These are phyloP conservation scores for Poliocrania exsul DNA, from an alignment of 2,797 vertebrate species.

Conservation along the genomic window DNA sequence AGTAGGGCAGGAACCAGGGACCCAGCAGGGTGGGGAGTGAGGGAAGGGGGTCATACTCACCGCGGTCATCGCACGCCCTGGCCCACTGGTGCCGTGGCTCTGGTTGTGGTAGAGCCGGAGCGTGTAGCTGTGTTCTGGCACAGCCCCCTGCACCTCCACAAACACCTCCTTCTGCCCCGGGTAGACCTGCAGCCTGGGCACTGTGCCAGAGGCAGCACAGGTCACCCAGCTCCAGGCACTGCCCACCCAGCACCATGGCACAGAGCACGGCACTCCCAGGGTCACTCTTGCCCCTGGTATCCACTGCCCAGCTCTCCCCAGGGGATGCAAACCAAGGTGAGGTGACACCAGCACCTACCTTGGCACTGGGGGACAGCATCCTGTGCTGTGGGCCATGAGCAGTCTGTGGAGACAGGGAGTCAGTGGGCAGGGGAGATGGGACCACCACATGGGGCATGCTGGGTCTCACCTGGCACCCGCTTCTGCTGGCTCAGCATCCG, in stretches of 20 bases:
- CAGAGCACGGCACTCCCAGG: rapidly evolving
- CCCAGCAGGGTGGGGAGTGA: rapidly evolving
- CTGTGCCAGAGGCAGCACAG: not conserved
- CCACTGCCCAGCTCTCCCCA: not conserved
- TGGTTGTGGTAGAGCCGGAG: constrained; percentile 70
- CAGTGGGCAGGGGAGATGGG: not conserved
- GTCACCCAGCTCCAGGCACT: not conserved
- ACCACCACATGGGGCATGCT: rapidly evolving
- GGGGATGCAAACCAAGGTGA: rapidly evolving
- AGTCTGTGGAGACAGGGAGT: constrained; percentile 69
- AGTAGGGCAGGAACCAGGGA: rapidly evolving
- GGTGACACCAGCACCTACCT: constrained; percentile 48
- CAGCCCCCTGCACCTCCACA: constrained; percentile 30
- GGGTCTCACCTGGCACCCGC: constrained; percentile 74
- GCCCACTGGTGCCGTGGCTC: not conserved
- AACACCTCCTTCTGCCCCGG: not conserved
- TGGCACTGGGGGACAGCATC: constrained; percentile 68
- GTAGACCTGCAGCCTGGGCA: constrained; percentile 64
- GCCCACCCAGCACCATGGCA: rapidly evolving
- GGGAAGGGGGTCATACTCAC: constrained; percentile 48
- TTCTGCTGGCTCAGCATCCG: constrained; percentile 56
- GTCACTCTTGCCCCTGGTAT: not conserved
- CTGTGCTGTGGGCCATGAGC: constrained; percentile 54
- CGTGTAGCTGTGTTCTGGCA: constrained; percentile 17
- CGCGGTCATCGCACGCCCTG: not conserved